These are phyloP conservation scores for Penelope pileata DNA, from an alignment of 2,113 vertebrate genomes.

Conservation along the genomic window DNA sequence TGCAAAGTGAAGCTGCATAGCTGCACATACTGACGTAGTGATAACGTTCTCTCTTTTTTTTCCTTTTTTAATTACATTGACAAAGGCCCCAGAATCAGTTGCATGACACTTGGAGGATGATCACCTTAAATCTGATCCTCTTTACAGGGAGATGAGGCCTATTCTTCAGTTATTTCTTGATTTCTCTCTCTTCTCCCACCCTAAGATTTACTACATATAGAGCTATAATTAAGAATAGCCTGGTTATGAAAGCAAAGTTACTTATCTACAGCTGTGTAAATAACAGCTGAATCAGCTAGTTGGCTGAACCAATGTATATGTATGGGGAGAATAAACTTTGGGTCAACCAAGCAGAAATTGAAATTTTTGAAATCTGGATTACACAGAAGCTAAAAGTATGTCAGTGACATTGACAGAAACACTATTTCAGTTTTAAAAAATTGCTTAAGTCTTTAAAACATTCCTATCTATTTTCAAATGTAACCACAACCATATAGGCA, in stretches of 20 bases:
- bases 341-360: background rate
- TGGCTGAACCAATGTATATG: background rate
- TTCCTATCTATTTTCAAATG: background rate
- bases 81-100: background rate
- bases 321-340: background rate
- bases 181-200: background rate
- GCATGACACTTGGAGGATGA: background rate
- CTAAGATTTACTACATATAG: background rate
- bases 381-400: background rate
- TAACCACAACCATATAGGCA: background rate
- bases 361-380: background rate
- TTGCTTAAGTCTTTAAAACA: background rate
- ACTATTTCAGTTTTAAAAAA: background rate
- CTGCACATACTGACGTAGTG: background rate
- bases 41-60: background rate
- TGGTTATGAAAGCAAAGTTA: conserved; percentile 6
- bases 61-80: background rate
- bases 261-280: background rate
- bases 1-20: background rate
- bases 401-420: background rate
- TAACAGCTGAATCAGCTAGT: too few relatives aligned
- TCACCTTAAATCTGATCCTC: background rate
- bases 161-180: background rate
- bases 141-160: background rate
- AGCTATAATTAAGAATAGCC: background rate